Conservation (phyloP, 2,113 vertebrate species). For the Synodontis membranacea region DNA sequence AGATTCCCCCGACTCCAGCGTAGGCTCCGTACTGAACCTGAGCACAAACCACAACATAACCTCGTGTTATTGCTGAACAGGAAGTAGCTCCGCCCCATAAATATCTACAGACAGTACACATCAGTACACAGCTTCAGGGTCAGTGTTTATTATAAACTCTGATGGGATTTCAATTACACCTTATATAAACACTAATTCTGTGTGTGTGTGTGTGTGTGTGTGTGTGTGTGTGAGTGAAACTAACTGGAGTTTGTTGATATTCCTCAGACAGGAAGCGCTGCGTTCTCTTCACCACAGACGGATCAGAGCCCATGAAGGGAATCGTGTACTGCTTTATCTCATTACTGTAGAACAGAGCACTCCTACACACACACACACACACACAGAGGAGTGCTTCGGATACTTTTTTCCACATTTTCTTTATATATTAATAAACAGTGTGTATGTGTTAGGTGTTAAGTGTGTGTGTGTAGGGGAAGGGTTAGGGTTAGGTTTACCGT, state of each 20-base stretch:
- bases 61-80: neutral
- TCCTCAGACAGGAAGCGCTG: constrained; percentile 85
- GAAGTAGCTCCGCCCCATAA: neutral
- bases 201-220: constrained; percentile 1
- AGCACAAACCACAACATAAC: neutral
- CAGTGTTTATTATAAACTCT: no score
- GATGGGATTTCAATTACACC: neutral
- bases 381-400: neutral
- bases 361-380: constrained; percentile 68
- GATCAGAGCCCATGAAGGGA: constrained; percentile 88
- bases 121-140: neutral
- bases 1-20: constrained; percentile 77
- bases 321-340: constrained; percentile 83
- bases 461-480: constrained; percentile 25
- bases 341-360: constrained; percentile 80
- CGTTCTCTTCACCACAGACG: constrained; percentile 87
- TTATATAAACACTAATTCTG: neutral
- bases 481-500: no score
- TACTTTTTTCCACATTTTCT: neutral
- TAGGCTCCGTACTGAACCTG: constrained; percentile 93
- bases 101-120: neutral
- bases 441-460: neutral
- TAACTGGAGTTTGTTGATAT: constrained; percentile 81
- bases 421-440: neutral
- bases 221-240: constrained; percentile 46